Evolutionary conservation across 2,888 invertebrate genomes (phyloP).

Genomic region (Eilema griseolum): DNA sequence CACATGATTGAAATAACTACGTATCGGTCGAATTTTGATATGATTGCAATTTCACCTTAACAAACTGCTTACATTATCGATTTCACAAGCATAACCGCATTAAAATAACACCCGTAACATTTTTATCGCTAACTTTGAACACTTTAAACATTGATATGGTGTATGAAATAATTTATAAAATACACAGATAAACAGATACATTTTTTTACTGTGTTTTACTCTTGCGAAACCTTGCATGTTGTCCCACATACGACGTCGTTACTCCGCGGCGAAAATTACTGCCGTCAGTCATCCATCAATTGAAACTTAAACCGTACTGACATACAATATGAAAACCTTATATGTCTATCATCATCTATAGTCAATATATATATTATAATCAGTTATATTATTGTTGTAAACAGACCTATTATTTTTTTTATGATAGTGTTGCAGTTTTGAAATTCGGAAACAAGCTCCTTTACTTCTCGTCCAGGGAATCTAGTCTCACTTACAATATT

Average conservation of each 20-base stretch:
- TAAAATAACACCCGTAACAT: slow-evolving; percentile 18
- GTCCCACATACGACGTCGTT: slow-evolving; percentile 62
- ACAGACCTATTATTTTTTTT: slow-evolving; percentile 5
- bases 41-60: slow-evolving; percentile 8
- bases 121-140: slow-evolving; percentile 14
- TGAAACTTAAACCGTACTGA: slow-evolving; percentile 45
- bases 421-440: neutral
- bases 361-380: neutral
- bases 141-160: slow-evolving; percentile 15
- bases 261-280: slow-evolving; percentile 47
- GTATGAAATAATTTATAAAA: slow-evolving; percentile 19
- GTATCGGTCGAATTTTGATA: slow-evolving; percentile 11
- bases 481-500: neutral
- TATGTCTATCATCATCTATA: neutral
- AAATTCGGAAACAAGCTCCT: neutral
- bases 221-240: slow-evolving; percentile 57
- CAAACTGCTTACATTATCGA: slow-evolving; percentile 9
- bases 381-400: neutral
- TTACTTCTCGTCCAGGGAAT: too few species aligned
- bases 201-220: slow-evolving; percentile 61
- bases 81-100: slow-evolving; percentile 7
- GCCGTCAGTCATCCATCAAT: slow-evolving; percentile 55
- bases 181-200: slow-evolving; percentile 26
- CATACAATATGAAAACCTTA: slow-evolving; percentile 30
- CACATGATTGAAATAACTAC: slow-evolving; percentile 6